A percentile compares a stretch with the other conserved stretches of the same genome.
phyloP scores from a whole-genome alignment of 2,113 vertebrate species.

The Myxocyprinus asiaticus region DNA sequence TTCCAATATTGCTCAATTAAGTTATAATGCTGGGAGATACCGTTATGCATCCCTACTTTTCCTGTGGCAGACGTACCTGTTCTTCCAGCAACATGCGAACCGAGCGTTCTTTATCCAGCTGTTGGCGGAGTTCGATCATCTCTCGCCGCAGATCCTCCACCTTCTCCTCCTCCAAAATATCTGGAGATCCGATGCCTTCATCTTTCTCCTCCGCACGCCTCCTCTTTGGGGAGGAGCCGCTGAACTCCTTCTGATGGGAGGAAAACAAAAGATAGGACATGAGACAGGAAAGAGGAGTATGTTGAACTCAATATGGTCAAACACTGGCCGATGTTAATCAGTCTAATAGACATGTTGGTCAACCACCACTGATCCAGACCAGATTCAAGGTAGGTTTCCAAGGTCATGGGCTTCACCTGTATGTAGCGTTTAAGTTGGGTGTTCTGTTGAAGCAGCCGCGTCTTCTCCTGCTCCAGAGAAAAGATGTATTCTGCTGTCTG shows the following conservation, averaged over 20 bases:
- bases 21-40: no score
- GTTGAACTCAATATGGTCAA: neutral
- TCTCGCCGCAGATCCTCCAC: slow-evolving; percentile 90
- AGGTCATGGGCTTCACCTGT: slow-evolving; percentile 78
- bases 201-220: slow-evolving; percentile 96
- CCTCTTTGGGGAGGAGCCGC: slow-evolving; percentile 94
- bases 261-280: neutral
- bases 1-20: no score
- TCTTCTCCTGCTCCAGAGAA: slow-evolving; percentile 98
- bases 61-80: slow-evolving; percentile 77
- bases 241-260: slow-evolving; percentile 83
- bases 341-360: neutral
- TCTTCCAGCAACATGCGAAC: slow-evolving; percentile 97
- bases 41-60: neutral
- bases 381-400: neutral
- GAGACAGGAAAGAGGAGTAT: no score
- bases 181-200: slow-evolving; percentile 94
- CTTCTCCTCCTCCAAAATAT: slow-evolving; percentile 98
- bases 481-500: slow-evolving; percentile 98
- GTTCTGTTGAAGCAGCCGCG: slow-evolving; percentile 94
- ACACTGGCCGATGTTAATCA: neutral
- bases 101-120: slow-evolving; percentile 96
- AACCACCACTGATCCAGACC: neutral
- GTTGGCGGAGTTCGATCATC: slow-evolving; percentile 96
- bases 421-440: slow-evolving; percentile 97